Base-by-base conservation (phyloP, 2,113 vertebrate species). In the Acrocephalus arundinaceus region DNA sequence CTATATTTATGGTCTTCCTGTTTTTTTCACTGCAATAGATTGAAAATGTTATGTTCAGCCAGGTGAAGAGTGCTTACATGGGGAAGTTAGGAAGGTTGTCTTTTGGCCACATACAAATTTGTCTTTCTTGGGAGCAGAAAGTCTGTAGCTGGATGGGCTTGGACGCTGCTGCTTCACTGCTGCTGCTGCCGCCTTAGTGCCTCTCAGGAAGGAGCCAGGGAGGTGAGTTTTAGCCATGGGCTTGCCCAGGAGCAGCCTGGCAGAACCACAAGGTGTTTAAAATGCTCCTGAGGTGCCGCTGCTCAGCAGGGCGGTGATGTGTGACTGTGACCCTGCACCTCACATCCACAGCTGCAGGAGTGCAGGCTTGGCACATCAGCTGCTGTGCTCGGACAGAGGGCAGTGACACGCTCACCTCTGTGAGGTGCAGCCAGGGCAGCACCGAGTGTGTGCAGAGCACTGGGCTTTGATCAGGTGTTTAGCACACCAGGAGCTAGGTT, bases 371-470 rank as follows among this genome's bases (percentile, higher is more conserved):
- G 57, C n/a, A 35, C 3, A 1, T 37, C 35, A 27, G 33, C 73
- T 78, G 61, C 31, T 18, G 43, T 46, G 65, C 70, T 46, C 13
- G 75, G 94, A 31, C 1, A 5, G 46, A 37, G 33, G 14, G 9
- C 41, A 55, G 30, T 9, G 19, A 37, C 2, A 11, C 10, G 0
- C 41, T 49, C 2, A 2, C 15, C 45, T 4, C 63, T 4, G 0
- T 18, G 17, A 22, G 52, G 6, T 33, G 63, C 55, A 52, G 31
- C 15, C 15, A 8, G n/a, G 31, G 48, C 41, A 81, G 4, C 13
- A 9, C 1, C 0, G 5, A 4, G 9, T 2, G 15, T 59, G 46
- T 1, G 2, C 17, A 10, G 51, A 62, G 6, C 30, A 6, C 2
- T 70, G 41, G 28, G 23, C 51, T 71, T 81, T 52, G 28, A 45